phyloP scores from a whole-genome alignment of 1,140 invertebrate species.

The Drosophila repletoides region DNA sequence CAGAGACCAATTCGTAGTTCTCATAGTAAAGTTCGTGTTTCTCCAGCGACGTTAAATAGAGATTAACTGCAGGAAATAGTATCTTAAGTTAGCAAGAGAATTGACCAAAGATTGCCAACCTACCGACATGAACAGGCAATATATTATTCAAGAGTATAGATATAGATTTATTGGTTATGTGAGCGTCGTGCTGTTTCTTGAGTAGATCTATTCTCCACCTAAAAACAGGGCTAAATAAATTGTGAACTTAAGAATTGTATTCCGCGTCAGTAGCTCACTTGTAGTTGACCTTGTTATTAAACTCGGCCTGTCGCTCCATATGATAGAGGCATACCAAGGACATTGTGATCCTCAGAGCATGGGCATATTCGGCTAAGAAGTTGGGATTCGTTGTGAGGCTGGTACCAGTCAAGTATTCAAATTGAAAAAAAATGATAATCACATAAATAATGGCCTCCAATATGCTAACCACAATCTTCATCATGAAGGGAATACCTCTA shows the following conservation, averaged over 20 bases:
- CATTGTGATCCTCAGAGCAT: slow-evolving; percentile 87
- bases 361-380: slow-evolving; percentile 86
- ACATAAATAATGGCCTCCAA: slow-evolving; percentile 87
- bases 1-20: slow-evolving; percentile 90
- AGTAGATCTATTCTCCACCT: slow-evolving; percentile 92
- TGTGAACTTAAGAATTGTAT: background rate
- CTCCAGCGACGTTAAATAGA: slow-evolving; percentile 88
- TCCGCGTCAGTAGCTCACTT: slow-evolving; percentile 53
- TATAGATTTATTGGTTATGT: slow-evolving; percentile 89
- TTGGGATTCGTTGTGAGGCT: slow-evolving; percentile 86
- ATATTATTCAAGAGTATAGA: slow-evolving; percentile 92
- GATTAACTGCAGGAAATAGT: slow-evolving; percentile 85
- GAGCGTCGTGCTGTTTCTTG: slow-evolving; percentile 90
- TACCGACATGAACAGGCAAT: slow-evolving; percentile 92
- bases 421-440: slow-evolving; percentile 85
- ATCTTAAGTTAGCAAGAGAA: too few species aligned
- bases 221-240: background rate
- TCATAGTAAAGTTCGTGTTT: slow-evolving; percentile 92
- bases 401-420: slow-evolving; percentile 83
- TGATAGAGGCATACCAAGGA: slow-evolving; percentile 87
- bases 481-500: slow-evolving; percentile 91
- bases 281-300: slow-evolving; percentile 91
- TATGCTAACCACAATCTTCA: slow-evolving; percentile 89
- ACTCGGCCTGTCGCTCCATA: slow-evolving; percentile 93
- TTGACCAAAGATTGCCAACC: too few species aligned